Evolutionary conservation across 2,888 invertebrate species (phyloP).

Genomic region (Nebria brevicollis): DNA sequence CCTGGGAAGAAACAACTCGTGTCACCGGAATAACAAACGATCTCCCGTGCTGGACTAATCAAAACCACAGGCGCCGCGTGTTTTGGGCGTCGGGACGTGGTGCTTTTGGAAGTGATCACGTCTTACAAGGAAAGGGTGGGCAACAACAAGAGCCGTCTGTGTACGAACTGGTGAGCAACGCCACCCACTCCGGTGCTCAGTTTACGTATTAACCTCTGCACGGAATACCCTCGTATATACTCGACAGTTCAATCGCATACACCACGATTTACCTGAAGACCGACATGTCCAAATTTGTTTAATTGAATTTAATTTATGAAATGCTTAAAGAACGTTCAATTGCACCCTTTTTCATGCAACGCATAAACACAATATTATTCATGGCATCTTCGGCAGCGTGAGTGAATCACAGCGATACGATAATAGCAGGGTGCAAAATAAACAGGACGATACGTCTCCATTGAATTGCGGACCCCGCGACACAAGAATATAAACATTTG

Average conservation of each 20-base stretch:
- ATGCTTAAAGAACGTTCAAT: background rate
- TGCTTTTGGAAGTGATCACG: constrained; percentile 57
- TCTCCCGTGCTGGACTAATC: constrained; percentile 33
- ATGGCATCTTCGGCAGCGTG: background rate
- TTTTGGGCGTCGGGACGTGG: constrained; percentile 11
- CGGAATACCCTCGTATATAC: constrained; percentile 29
- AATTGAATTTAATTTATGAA: too few species aligned
- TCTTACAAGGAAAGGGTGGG: constrained; percentile 64
- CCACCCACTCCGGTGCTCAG: constrained; percentile 46
- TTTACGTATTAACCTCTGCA: constrained; percentile 52
- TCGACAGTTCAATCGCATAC: constrained; percentile 46
- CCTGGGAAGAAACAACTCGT: constrained; percentile 49
- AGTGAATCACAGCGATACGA: constrained; percentile 13
- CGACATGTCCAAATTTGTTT: background rate
- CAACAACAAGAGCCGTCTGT: constrained; percentile 54
- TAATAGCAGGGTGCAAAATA: constrained; percentile 12
- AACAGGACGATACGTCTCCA: constrained; percentile 12
- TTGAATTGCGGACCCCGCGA: constrained; percentile 20
- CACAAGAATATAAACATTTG: constrained; percentile 23
- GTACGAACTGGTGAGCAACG: constrained; percentile 45
- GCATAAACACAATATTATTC: background rate
- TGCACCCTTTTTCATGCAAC: background rate
- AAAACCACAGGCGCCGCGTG: constrained; percentile 39
- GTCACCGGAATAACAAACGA: constrained; percentile 30
- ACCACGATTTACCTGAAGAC: constrained; percentile 48